Conservation (phyloP, 1,140 invertebrate genomes). For the Aphaenogaster rudis region DNA sequence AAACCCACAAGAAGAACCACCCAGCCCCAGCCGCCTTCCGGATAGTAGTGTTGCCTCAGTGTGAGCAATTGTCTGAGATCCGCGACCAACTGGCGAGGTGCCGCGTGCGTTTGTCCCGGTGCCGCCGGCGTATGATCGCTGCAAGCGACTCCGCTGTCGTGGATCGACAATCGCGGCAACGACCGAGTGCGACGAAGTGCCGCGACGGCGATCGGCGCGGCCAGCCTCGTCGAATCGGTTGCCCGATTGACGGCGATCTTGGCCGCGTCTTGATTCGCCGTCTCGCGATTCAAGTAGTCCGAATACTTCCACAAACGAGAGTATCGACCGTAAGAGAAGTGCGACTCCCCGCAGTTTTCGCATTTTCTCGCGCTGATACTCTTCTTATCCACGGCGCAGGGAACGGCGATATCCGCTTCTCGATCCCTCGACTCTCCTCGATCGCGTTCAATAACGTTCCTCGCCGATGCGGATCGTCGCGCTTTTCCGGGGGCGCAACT, state of each 20-base stretch:
- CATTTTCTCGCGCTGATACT: slow-evolving; percentile 17
- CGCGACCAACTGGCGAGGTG: slow-evolving; percentile 82
- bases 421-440: not conserved
- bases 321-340: slow-evolving; percentile 28
- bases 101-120: slow-evolving; percentile 78
- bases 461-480: slow-evolving; percentile 42
- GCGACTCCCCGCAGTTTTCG: slow-evolving; percentile 62
- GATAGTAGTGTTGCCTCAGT: slow-evolving; percentile 91
- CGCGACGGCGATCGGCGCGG: slow-evolving; percentile 64
- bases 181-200: slow-evolving; percentile 80
- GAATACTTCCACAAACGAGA: slow-evolving; percentile 38
- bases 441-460: slow-evolving; percentile 54
- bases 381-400: not conserved
- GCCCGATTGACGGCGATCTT: not conserved
- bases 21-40: slow-evolving; percentile 93
- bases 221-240: slow-evolving; percentile 23
- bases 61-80: slow-evolving; percentile 89
- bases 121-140: slow-evolving; percentile 75
- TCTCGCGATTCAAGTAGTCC: slow-evolving; percentile 24
- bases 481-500: slow-evolving; percentile 4
- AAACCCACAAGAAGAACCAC: slow-evolving; percentile 89
- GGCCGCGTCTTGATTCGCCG: not conserved
- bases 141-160: slow-evolving; percentile 80
- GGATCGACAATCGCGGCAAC: slow-evolving; percentile 80
- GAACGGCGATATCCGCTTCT: slow-evolving; percentile 6